Base-by-base conservation (phyloP, 1,140 invertebrate genomes). In the Augochlora pura region DNA sequence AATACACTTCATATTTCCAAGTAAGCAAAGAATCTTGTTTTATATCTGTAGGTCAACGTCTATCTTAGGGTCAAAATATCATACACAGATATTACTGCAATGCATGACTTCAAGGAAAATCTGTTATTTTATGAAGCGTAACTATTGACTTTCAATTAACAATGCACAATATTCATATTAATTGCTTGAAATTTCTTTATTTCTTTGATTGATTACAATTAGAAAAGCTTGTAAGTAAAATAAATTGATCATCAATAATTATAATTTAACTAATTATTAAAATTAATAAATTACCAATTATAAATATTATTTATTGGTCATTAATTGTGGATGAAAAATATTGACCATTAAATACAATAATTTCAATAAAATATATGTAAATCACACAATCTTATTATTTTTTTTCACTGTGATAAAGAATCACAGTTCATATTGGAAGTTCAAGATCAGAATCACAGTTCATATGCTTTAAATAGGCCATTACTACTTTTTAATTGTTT, bases 391-490 rank as follows among this genome's bases (percentile, higher is more conserved):
- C 87, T 81, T 76, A 84, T 72, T 83, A 80, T 83, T 88, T 79
- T 82, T 39, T 25, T 69, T 80, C 57, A 68, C 25, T 52, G 27
- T 65, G 81, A 90, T 86, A 87, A 84, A 77, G 85, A 71, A 71
- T 84, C 85, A 86, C 63, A 87, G 87, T 85, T 90, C 87, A 84
- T 67, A 81, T 87, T 88, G 83, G 80, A 89, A 91, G 84, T 82
- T 88, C 86, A 77, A 39, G 72, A 82, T 75, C 82, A 73, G 80
- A 52, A 16, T 6, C 14, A 46, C 32, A 32, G 32, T 46, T 10
- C 14, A 46, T 46, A 52, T 82, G 59, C 71, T 25, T 64, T 78
- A 91, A 91, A 67, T 91, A 88, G 89, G 87, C 75, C 88, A 90
- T 82, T 84, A 75, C 49, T 21, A 63, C 14, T 57, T 18, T 57